Conservation (phyloP, 2,797 vertebrate genomes). For the Cyclura pinguis region DNA sequence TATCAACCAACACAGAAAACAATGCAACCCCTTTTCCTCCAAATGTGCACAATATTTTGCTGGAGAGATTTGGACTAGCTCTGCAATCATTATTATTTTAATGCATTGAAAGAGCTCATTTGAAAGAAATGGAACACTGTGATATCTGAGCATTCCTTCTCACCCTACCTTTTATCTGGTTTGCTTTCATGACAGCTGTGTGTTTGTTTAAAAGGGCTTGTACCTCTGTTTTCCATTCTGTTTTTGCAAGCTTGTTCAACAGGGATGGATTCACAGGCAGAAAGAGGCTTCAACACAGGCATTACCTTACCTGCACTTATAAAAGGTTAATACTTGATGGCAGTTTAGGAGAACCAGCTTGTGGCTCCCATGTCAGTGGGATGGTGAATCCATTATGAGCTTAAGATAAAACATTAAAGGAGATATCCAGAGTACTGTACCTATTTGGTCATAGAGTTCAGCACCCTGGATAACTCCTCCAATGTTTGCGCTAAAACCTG, state of each 20-base stretch:
- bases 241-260: slow-evolving; percentile 18
- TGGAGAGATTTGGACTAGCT: background rate
- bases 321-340: background rate
- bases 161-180: background rate
- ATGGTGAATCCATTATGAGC: too few species aligned
- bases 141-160: slow-evolving; percentile 1
- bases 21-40: background rate
- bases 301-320: background rate
- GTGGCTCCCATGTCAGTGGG: too few species aligned
- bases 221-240: slow-evolving; percentile 14
- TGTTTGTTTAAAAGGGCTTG: slow-evolving; percentile 41
- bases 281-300: background rate
- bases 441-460: too few species aligned
- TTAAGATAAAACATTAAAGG: too few species aligned
- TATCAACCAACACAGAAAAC: background rate
- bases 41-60: slow-evolving; percentile 5
- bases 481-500: too few species aligned
- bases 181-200: slow-evolving; percentile 18
- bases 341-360: too few species aligned
- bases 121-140: slow-evolving; percentile 34
- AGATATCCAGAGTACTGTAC: too few species aligned
- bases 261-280: background rate
- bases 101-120: slow-evolving; percentile 30
- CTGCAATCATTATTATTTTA: slow-evolving; percentile 46
- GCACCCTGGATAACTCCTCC: too few species aligned